phyloP scores from a whole-genome alignment of 2,888 invertebrate species.

The Cephalotes varians region DNA sequence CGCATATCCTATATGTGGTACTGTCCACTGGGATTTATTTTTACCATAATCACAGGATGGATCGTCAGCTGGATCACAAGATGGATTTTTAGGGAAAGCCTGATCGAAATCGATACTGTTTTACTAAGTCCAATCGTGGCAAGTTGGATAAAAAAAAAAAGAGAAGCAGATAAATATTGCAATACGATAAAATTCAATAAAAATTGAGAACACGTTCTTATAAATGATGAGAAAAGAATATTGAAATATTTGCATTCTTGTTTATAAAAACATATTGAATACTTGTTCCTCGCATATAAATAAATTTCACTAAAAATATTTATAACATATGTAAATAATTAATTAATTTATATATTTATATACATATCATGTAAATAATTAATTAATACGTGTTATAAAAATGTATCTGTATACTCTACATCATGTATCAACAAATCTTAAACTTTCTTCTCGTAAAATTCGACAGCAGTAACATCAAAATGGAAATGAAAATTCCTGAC shows the following conservation, averaged over 20 bases:
- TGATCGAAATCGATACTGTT: conserved; percentile 70
- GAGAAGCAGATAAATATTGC: conserved; percentile 31
- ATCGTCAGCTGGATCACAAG: conserved; percentile 68
- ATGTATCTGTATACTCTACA: background rate
- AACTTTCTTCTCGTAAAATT: background rate
- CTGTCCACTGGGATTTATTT: conserved; percentile 78
- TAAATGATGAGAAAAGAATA: background rate
- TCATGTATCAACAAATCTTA: background rate
- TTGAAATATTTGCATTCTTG: background rate
- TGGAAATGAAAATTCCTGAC: background rate
- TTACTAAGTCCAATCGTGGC: conserved; percentile 77
- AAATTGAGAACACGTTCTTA: background rate
- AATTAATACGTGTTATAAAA: background rate
- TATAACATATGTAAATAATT: background rate
- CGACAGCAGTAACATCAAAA: background rate
- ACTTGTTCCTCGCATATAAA: background rate
- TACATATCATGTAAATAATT: background rate
- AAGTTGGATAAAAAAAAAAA: conserved; percentile 62
- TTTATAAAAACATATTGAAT: background rate
- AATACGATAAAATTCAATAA: conserved; percentile 22
- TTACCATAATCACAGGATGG: conserved; percentile 74
- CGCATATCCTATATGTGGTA: conserved; percentile 83
- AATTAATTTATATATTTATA: background rate
- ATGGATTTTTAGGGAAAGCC: conserved; percentile 47
- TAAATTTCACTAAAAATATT: background rate